phyloP scores from a whole-genome alignment of 2,888 invertebrate genomes.

The Synanthedon vespiformis region DNA sequence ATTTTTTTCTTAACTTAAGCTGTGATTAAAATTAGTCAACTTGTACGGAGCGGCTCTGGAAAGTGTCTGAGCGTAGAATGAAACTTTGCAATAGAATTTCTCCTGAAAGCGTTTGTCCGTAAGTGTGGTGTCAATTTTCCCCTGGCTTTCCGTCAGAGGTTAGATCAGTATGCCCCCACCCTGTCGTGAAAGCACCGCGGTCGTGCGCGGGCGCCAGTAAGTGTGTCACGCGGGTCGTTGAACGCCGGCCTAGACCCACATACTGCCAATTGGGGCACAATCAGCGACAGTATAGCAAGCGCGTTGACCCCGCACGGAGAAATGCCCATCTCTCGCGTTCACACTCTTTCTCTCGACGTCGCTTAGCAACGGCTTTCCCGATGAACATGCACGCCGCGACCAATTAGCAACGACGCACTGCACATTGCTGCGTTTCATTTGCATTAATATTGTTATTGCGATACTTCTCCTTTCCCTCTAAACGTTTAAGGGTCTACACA shows the following conservation, averaged over 20 bases:
- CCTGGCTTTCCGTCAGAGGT: constrained; percentile 49
- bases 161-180: constrained; percentile 26
- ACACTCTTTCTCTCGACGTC: constrained; percentile 65
- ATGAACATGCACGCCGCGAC: constrained; percentile 3
- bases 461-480: too few species aligned
- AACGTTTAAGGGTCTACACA: too few species aligned
- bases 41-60: too few species aligned
- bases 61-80: background rate
- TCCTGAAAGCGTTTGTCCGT: constrained; percentile 17
- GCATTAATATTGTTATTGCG: too few species aligned
- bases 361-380: constrained; percentile 50
- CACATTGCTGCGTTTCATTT: background rate
- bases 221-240: constrained; percentile 68
- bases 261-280: constrained; percentile 33
- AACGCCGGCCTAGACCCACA: constrained; percentile 72
- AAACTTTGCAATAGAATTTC: constrained; percentile 1
- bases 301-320: constrained; percentile 67
- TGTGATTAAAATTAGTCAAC: too few species aligned
- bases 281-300: constrained; percentile 69
- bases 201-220: constrained; percentile 55
- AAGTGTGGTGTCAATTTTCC: constrained; percentile 24
- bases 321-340: constrained; percentile 65
- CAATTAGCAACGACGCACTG: background rate
- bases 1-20: too few species aligned
- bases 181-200: constrained; percentile 62